Percentiles rank a stretch among this genome's conserved stretches.
Conservation (phyloP, 2,797 vertebrate species). For the Kryptolebias ocellatus region DNA sequence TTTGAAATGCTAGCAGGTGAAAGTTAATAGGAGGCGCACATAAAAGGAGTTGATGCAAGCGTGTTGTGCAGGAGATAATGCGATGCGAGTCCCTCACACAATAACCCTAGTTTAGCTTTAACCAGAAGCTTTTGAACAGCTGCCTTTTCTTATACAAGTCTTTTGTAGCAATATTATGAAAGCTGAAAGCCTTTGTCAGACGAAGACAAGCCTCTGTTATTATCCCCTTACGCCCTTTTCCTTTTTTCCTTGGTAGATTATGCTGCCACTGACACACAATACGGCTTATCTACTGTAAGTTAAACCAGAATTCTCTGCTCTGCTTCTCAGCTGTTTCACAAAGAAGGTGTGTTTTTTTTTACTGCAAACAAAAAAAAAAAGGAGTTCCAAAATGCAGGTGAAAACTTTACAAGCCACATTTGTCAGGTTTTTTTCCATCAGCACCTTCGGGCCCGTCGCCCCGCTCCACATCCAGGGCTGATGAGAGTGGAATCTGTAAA, state of each 20-base stretch:
- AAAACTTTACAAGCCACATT: slow-evolving; percentile 60
- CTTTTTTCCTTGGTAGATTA: slow-evolving; percentile 67
- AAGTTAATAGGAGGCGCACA: slow-evolving; percentile 39
- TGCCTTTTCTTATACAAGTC: slow-evolving; percentile 61
- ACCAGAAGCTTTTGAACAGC: slow-evolving; percentile 54
- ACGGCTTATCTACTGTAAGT: slow-evolving; percentile 61
- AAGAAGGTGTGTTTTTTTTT: slow-evolving; percentile 12
- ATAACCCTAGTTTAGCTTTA: slow-evolving; percentile 71
- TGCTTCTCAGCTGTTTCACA: slow-evolving; percentile 21
- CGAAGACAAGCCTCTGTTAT: slow-evolving; percentile 80
- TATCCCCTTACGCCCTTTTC: slow-evolving; percentile 74
- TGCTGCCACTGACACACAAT: slow-evolving; percentile 60
- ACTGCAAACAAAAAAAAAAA: slow-evolving; percentile 21
- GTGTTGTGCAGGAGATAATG: slow-evolving; percentile 52
- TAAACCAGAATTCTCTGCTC: slow-evolving; percentile 53
- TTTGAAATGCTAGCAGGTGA: slow-evolving; percentile 41
- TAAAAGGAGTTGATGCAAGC: slow-evolving; percentile 27
- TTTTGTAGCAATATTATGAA: slow-evolving; percentile 75
- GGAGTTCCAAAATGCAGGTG: slow-evolving; percentile 42
- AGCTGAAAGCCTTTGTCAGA: slow-evolving; percentile 76
- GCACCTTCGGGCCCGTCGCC: slow-evolving; percentile 54
- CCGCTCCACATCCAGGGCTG: slow-evolving; percentile 65
- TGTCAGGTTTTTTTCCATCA: slow-evolving; percentile 63
- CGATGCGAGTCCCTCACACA: slow-evolving; percentile 43
- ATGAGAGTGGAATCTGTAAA: slow-evolving; percentile 80